Evolutionary conservation across 2,888 invertebrate species (phyloP), one percentile per base, ranked within the genome.

Genomic region (Criorhina ranunculi): DNA sequence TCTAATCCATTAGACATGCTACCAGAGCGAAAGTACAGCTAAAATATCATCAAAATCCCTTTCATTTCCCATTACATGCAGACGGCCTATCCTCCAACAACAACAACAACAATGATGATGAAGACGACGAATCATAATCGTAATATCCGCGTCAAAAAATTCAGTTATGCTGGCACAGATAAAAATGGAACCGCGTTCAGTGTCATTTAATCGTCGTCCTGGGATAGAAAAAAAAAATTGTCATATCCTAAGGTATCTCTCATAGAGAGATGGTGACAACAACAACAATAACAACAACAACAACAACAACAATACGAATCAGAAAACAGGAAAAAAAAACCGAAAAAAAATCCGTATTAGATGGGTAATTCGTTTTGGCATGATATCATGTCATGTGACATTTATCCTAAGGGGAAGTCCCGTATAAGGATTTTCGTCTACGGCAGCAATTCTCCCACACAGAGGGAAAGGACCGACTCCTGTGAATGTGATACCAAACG

Each of bases 281-380:
- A 67, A 53, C 53, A 42, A 37, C 44, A 72, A 62, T 60, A 60
- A 44, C 53, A 73, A 60, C 62, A 76, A 76, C 67, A 67, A 53
- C 57, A 59, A 51, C 57, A 60, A 37, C 35, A 15, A 33, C 9
- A 11, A 15, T n/a, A n/a, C n/a, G 24, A 24, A 24, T 24, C 24
- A 24, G n/a, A n/a, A n/a, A n/a, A n/a, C n/a, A 24, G 24, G 24
- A 24, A 24, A 24, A 24, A 24, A 24, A 24, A 24, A 24, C 0
- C 11, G 11, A 24, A 9, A 37, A 59, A 46, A 69, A 85, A 76
- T 75, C 75, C 80, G 60, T 85, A 85, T 85, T 85, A 85, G 85
- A 85, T 85, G 75, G 75, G 85, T 85, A 85, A 85, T 85, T 85
- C 76, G 85, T 85, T 85, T 85, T 85, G 85, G 85, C 85, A 80